Base-by-base conservation (phyloP, 92 coral and sea anemone species). In the Parazoanthus swiftii region DNA sequence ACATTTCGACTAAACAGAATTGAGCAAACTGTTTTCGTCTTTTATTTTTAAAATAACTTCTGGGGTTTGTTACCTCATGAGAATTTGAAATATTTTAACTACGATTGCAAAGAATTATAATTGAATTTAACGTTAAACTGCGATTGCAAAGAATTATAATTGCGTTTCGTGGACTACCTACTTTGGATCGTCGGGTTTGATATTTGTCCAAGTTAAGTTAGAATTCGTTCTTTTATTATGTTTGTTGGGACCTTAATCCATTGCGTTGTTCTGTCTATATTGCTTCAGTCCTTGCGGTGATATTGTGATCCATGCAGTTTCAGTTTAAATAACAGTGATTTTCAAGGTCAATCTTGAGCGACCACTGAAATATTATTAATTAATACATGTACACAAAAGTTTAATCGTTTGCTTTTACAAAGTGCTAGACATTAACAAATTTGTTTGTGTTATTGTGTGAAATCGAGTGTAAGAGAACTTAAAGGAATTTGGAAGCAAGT, bases 391-490 rank as follows among this genome's bases (percentile, higher is more conserved):
- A 84, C 63, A 37, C 75, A 66, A 82, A 25, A 82, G 76, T 63
- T 7, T 51, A 54, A n/a, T 63, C 54, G 37, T 68, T 70, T 46
- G 36, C 35, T 84, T 68, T 76, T 7, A 76, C 65, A 70, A 70
- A 68, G 67, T 46, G 79, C 44, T 26, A 71, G 77, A 26, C 79
- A 46, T 70, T 29, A 84, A 70, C n/a, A 33, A 71, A 68, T 46
- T 29, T 80, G 42, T 58, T 80, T 54, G n/a, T 84, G 68, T 82
- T 67, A 39, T 39, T 66, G 76, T 70, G 86, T 82, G 86, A 82
- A 82, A 42, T 82, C 86, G 26, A 39, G 86, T 23, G 77, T 42
- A 43, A 82, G 59, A 67, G 77, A 82, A 67, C 63, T 35, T 70
- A 21, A 23, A 39, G 59, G 10, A 65, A 46, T 67, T 63, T 82